phyloP scores from a whole-genome alignment of 1,140 invertebrate species.

The Cyclargus thomasi region DNA sequence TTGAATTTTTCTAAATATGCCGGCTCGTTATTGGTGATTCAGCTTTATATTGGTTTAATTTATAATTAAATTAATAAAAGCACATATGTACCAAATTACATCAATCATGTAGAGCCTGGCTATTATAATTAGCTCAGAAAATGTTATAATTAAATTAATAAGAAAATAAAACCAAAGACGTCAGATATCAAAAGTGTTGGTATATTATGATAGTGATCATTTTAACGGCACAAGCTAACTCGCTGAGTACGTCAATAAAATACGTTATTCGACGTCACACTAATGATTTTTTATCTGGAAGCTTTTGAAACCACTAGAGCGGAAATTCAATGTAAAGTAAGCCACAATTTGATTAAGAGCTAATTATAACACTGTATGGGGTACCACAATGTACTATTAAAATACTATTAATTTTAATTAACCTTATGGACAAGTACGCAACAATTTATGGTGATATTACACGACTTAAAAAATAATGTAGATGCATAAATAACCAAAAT shows the following conservation, averaged over 20 bases:
- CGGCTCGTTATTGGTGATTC: no score
- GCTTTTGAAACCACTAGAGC: neutral
- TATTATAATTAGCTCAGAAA: no score
- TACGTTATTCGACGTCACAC: constrained; percentile 22
- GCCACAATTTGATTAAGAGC: neutral
- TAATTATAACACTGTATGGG: neutral
- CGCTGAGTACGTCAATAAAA: constrained; percentile 23
- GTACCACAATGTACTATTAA: neutral
- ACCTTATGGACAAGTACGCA: neutral
- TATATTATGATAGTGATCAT: no score
- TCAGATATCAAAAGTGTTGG: no score
- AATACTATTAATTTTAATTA: neutral
- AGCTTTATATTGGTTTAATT: no score
- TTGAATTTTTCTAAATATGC: no score
- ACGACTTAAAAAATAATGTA: neutral
- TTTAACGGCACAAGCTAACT: neutral
- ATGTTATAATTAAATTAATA: no score
- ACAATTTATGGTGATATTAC: no score
- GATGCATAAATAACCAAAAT: neutral
- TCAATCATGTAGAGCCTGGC: no score
- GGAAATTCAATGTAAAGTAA: constrained; percentile 4
- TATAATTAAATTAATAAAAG: no score
- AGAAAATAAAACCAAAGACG: no score
- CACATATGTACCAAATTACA: no score
- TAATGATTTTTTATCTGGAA: constrained; percentile 30